Evolutionary conservation across 2,888 invertebrate genomes (phyloP).

Genomic region (Ormyrus pomaceus): DNA sequence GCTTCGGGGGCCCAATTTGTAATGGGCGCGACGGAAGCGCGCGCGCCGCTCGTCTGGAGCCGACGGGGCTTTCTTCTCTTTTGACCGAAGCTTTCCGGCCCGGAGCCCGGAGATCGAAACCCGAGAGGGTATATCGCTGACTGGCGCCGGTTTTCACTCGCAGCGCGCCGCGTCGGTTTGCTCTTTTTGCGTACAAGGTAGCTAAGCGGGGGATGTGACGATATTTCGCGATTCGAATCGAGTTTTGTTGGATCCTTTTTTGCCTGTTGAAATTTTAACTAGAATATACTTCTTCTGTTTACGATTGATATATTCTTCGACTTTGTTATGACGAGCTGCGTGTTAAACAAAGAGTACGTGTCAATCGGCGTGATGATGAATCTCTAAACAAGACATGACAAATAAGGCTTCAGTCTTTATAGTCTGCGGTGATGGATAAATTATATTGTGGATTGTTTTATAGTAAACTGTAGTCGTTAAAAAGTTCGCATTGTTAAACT

Average conservation of each 20-base stretch:
- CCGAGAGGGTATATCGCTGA: conserved; percentile 42
- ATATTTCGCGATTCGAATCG: background rate
- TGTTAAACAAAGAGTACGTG: too few relatives aligned
- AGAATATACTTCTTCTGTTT: too few relatives aligned
- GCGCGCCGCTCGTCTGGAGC: conserved; percentile 47
- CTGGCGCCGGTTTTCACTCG: conserved; percentile 47
- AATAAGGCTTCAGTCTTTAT: too few relatives aligned
- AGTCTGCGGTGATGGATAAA: too few relatives aligned
- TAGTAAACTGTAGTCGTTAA: too few relatives aligned
- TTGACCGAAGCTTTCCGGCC: conserved; percentile 27
- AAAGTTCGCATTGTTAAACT: too few relatives aligned
- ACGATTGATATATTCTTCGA: too few relatives aligned
- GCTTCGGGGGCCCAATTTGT: conserved; percentile 18
- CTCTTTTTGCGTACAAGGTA: background rate
- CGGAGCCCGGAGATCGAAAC: conserved; percentile 10
- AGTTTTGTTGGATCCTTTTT: background rate
- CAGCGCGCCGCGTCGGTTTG: conserved; percentile 14
- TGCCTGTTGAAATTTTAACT: background rate
- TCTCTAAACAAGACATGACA: too few relatives aligned
- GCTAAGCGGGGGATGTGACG: background rate
- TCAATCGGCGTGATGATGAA: too few relatives aligned
- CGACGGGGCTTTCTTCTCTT: background rate
- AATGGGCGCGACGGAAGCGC: conserved; percentile 34
- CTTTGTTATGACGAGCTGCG: too few relatives aligned
- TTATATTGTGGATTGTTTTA: too few relatives aligned